Percentiles rank a stretch among this genome's conserved stretches.
Evolutionary conservation across 2,113 vertebrate genomes (phyloP).

Genomic region (Thalassarche chlororhynchos): DNA sequence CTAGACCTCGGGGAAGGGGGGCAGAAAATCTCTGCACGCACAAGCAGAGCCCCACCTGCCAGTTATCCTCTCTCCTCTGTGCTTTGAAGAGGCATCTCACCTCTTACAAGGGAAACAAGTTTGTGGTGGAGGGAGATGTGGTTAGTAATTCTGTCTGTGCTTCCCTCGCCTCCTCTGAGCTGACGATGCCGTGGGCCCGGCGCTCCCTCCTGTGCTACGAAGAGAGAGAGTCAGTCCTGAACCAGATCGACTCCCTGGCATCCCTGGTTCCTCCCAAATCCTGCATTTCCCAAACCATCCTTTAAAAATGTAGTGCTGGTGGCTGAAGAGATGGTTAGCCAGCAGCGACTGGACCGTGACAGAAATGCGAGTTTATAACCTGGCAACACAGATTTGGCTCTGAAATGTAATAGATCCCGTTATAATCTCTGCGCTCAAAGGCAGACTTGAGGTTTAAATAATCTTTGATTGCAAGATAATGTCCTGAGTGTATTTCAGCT

Average conservation of each 20-base stretch:
- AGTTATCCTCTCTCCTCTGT: not conserved
- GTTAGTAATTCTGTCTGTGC: constrained; percentile 1
- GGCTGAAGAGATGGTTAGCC: not conserved
- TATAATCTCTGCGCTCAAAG: not conserved
- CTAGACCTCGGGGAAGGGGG: not conserved
- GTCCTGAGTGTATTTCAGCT: not conserved
- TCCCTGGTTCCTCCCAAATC: not conserved
- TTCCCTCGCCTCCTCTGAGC: not conserved
- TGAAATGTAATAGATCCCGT: not conserved
- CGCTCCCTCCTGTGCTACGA: not conserved
- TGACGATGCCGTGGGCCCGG: rapidly evolving
- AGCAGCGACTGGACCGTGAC: not conserved
- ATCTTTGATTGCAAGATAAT: not conserved
- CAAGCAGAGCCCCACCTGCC: not conserved
- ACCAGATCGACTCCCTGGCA: not conserved
- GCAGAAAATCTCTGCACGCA: not conserved
- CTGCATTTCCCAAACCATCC: not conserved
- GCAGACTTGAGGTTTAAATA: not conserved
- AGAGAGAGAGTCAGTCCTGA: not conserved
- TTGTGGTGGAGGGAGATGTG: not conserved
- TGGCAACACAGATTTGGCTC: not conserved
- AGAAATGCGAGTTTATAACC: not conserved
- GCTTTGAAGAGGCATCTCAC: constrained; percentile 29
- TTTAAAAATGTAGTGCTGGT: not conserved
- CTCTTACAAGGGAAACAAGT: not conserved